These are phyloP conservation scores for Drosophila mimica DNA, from an alignment of 2,888 invertebrate species.

Conservation along the genomic window DNA sequence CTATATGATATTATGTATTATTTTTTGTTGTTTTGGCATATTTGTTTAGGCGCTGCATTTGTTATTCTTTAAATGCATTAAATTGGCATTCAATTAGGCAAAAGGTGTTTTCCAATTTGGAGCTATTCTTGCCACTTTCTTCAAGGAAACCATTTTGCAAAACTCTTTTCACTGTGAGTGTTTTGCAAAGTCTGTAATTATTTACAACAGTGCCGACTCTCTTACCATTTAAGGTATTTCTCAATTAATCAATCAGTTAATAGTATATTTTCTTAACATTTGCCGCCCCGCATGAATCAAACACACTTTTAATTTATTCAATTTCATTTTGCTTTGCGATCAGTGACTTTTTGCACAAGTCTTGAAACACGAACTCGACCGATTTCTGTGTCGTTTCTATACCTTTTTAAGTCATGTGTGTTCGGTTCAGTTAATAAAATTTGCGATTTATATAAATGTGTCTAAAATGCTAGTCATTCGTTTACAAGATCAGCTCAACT, in stretches of 20 bases:
- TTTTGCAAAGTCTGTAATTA: slow-evolving; percentile 10
- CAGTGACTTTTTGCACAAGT: slow-evolving; percentile 29
- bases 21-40: slow-evolving; percentile 30
- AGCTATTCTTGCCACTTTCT: neutral
- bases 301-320: slow-evolving; percentile 45
- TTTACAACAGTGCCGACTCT: slow-evolving; percentile 7
- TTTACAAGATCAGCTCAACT: neutral
- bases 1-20: slow-evolving; percentile 26
- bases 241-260: slow-evolving; percentile 58
- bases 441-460: slow-evolving; percentile 4
- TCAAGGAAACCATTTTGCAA: slow-evolving; percentile 7
- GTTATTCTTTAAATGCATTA: slow-evolving; percentile 58
- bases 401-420: slow-evolving; percentile 44
- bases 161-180: neutral
- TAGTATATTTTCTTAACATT: slow-evolving; percentile 30
- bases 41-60: slow-evolving; percentile 48
- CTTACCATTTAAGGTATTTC: slow-evolving; percentile 44
- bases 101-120: slow-evolving; percentile 61
- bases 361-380: slow-evolving; percentile 24
- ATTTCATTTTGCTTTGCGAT: slow-evolving; percentile 34
- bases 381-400: slow-evolving; percentile 33
- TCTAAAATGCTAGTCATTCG: neutral
- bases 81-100: slow-evolving; percentile 65
- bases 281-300: slow-evolving; percentile 20
- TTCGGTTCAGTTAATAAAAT: slow-evolving; percentile 37